phyloP scores from a whole-genome alignment of 2,888 invertebrate species.

The Cryptus viduatorius region DNA sequence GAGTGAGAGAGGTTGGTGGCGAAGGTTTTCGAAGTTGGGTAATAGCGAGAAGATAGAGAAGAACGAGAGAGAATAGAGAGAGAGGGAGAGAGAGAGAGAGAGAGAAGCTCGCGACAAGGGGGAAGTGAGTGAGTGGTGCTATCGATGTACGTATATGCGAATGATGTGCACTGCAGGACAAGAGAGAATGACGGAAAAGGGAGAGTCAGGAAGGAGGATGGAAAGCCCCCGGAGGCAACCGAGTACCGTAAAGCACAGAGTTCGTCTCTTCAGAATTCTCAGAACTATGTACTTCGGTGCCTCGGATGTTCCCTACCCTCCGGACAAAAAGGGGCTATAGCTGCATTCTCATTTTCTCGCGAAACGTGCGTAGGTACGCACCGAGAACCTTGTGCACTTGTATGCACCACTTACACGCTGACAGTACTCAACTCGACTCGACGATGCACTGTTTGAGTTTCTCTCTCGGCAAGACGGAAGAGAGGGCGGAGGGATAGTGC shows the following conservation, averaged over 20 bases:
- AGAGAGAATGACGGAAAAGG: constrained; percentile 13
- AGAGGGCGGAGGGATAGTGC: neutral
- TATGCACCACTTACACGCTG: constrained; percentile 21
- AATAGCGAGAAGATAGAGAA: constrained; percentile 37
- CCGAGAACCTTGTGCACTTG: constrained; percentile 1
- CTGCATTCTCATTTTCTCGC: constrained; percentile 28
- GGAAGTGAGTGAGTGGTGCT: constrained; percentile 32
- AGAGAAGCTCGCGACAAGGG: constrained; percentile 38
- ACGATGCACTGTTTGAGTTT: constrained; percentile 38
- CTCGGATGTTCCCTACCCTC: neutral
- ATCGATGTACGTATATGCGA: constrained; percentile 47
- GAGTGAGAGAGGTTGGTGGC: constrained; percentile 4
- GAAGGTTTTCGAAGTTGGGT: constrained; percentile 46
- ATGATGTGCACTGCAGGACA: constrained; percentile 29
- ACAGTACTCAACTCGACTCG: constrained; percentile 23
- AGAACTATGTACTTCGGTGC: constrained; percentile 1
- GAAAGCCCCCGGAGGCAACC: constrained; percentile 12
- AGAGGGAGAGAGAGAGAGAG: constrained; percentile 16
- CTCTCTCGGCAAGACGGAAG: neutral
- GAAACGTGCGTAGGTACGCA: constrained; percentile 10
- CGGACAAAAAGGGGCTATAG: constrained; percentile 9
- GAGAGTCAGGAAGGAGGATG: constrained; percentile 27
- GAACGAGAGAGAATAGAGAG: constrained; percentile 6
- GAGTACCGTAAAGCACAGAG: constrained; percentile 38
- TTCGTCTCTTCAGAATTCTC: constrained; percentile 35